phyloP scores from a whole-genome alignment of 2,888 invertebrate species.

The Saturnia japonica region DNA sequence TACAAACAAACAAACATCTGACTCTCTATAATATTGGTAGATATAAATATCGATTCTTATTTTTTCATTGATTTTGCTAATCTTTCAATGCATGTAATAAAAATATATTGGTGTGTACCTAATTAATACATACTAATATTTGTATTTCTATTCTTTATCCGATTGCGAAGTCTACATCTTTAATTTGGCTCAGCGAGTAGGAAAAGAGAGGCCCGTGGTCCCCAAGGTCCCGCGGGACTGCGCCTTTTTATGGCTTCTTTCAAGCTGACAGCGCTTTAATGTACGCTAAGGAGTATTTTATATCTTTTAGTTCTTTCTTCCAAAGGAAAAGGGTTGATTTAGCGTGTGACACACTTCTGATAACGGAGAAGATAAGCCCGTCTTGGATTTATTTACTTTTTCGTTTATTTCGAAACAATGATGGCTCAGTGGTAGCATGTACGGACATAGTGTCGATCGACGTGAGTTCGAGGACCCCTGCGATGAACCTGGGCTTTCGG shows the following conservation, averaged over 20 bases:
- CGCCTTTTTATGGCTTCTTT: constrained; percentile 71
- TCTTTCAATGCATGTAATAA: neutral
- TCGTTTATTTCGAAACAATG: constrained; percentile 33
- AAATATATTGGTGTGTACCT: neutral
- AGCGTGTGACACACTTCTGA: constrained; percentile 71
- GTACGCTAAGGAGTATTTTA: constrained; percentile 77
- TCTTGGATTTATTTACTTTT: constrained; percentile 63
- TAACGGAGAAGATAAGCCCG: constrained; percentile 65
- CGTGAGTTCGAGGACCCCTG: no score
- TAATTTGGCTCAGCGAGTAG: constrained; percentile 63
- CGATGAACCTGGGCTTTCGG: no score
- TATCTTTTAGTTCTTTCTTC: constrained; percentile 74
- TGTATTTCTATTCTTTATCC: constrained; percentile 26
- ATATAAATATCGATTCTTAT: no score
- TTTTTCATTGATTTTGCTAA: no score
- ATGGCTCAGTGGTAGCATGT: no score
- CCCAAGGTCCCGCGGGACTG: constrained; percentile 52
- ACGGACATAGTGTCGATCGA: no score
- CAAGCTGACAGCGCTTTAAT: constrained; percentile 72
- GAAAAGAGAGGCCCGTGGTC: constrained; percentile 47
- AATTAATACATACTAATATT: neutral
- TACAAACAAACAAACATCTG: no score
- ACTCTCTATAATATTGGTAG: no score
- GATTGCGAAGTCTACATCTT: constrained; percentile 59
- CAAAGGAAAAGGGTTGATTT: constrained; percentile 74